Evolutionary conservation across 92 coral and sea anemone genomes (phyloP).

Genomic region (Metridium senile): DNA sequence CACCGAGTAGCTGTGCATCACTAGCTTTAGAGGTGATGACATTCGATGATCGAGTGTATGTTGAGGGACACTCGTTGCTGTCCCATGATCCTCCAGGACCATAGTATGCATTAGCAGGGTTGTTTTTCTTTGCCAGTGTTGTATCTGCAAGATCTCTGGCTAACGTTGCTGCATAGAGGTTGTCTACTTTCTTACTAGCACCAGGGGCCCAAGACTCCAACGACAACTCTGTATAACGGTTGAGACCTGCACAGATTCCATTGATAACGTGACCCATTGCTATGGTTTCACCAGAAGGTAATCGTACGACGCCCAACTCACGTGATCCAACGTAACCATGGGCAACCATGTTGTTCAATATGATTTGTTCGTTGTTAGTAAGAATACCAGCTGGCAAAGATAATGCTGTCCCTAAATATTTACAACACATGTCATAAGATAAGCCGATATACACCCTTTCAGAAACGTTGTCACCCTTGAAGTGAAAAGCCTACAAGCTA

Average conservation of each 20-base stretch:
- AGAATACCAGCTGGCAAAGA: constrained; percentile 19
- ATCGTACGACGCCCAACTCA: constrained; percentile 46
- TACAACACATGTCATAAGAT: no score
- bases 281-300: constrained; percentile 40
- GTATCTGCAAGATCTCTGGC: constrained; percentile 41
- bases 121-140: constrained; percentile 14
- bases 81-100: constrained; percentile 38
- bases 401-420: constrained; percentile 14
- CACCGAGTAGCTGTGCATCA: constrained; percentile 69
- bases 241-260: constrained; percentile 56
- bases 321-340: constrained; percentile 28
- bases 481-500: no score
- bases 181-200: constrained; percentile 42
- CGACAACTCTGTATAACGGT: constrained; percentile 34
- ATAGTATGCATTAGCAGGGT: constrained; percentile 4
- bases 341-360: constrained; percentile 18
- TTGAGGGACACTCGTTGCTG: constrained; percentile 24
- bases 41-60: background rate
- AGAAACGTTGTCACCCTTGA: no score
- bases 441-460: no score
- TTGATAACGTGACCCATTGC: constrained; percentile 58
- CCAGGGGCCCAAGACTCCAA: constrained; percentile 34
- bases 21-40: constrained; percentile 48
- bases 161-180: constrained; percentile 55
- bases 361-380: background rate